Base-by-base conservation (phyloP, 2,888 invertebrate species). In the Chymomyza procnemis region DNA sequence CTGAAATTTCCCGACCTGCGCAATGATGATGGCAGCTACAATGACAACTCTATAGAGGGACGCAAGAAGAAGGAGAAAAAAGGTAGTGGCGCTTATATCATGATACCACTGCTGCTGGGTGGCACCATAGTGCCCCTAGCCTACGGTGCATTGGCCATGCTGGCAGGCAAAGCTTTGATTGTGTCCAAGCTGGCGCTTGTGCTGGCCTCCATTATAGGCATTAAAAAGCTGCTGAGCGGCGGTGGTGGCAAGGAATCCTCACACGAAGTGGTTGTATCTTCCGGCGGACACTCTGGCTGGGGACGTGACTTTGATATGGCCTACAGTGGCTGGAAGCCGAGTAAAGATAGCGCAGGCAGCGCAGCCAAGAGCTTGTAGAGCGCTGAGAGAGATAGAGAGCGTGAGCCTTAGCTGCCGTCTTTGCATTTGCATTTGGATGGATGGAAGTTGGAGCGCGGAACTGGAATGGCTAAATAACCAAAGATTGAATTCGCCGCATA, bases 141-240 rank as follows among this genome's bases (percentile, higher is more conserved):
- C 2, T 94, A 96, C 70, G 96, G 96, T 67, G 96, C 96, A 8
- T 90, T 97, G 26, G 96, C 96, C 19, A 92, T 97, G 61, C 90
- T 96, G 64, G 96, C 96, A 54, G 96, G 96, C 78, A 97, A 97
- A 90, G 96, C 96, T 52, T 91, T 96, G 74, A 96, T 96, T 79
- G 95, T 96, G 58, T 96, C 96, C 75, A 96, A 96, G 88, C 91
- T 96, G 78, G 96, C 96, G 0, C 90, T 96, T 63, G 96, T 96
- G 0, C 91, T 96, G 60, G 96, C 96, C 68, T 95, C 95, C 76
- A 96, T 96, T 81, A 95, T 96, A 78, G 96, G 96, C 3, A 92
- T 97, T 90, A 96, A 96, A 92, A 96, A 96, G 86, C 93, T 97
- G 34, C 92, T 96, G 56, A 94, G 95, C 21, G 93, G 94, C 2